Conservation (phyloP, 2,888 invertebrate species). For the Drosophila acutilabella region DNA sequence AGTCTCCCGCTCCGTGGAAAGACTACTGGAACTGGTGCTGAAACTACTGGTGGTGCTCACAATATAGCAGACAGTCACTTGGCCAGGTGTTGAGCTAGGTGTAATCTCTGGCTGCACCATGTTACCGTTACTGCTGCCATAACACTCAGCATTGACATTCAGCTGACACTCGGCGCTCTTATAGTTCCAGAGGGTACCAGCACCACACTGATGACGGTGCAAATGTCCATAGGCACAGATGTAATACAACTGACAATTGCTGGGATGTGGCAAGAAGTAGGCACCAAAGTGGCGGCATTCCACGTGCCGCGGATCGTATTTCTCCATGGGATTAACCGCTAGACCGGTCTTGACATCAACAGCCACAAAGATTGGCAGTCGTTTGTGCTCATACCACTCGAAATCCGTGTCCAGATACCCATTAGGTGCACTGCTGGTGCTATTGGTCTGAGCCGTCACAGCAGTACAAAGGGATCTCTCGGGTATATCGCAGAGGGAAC, state of each 20-base stretch:
- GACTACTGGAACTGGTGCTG: slow-evolving; percentile 5
- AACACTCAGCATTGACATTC: slow-evolving; percentile 67
- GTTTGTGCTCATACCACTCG: slow-evolving; percentile 46
- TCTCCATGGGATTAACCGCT: slow-evolving; percentile 69
- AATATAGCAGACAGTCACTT: slow-evolving; percentile 62
- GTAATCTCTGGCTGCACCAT: background rate
- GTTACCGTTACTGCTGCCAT: slow-evolving; percentile 16
- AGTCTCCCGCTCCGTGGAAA: slow-evolving; percentile 22
- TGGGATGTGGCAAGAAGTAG: slow-evolving; percentile 83
- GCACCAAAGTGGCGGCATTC: slow-evolving; percentile 82
- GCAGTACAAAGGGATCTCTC: slow-evolving; percentile 60
- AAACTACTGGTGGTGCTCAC: slow-evolving; percentile 33
- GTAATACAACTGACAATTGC: slow-evolving; percentile 77
- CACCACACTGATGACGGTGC: slow-evolving; percentile 81
- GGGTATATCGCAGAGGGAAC: slow-evolving; percentile 74
- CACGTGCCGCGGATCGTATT: slow-evolving; percentile 74
- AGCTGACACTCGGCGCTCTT: slow-evolving; percentile 73
- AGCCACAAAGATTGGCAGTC: slow-evolving; percentile 68
- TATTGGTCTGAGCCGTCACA: background rate
- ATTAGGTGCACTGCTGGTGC: background rate
- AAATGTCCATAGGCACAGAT: slow-evolving; percentile 82
- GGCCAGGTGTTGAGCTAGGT: slow-evolving; percentile 32
- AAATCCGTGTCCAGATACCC: slow-evolving; percentile 14
- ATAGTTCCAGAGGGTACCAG: slow-evolving; percentile 79
- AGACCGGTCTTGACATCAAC: slow-evolving; percentile 68